phyloP scores from a whole-genome alignment of 2,888 invertebrate species.

The Lepetodrilus schrolli region DNA sequence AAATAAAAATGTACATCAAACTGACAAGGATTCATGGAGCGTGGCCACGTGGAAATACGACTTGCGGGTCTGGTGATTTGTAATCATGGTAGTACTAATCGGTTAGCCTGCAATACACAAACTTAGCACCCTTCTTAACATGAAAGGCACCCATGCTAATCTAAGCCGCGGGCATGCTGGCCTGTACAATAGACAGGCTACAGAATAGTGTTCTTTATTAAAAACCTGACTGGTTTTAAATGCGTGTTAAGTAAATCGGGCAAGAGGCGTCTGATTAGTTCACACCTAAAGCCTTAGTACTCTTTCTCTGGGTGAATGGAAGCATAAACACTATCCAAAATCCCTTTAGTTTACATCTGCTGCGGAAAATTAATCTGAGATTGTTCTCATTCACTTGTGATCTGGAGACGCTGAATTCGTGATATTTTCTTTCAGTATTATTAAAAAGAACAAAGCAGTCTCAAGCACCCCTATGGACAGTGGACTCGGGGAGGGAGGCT shows the following conservation, averaged over 20 bases:
- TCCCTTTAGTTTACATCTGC: constrained; percentile 19
- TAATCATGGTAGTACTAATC: constrained; percentile 3
- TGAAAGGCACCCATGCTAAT: constrained; percentile 9
- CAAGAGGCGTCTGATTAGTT: constrained; percentile 6
- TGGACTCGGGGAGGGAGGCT: background rate
- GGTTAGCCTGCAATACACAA: constrained; percentile 5
- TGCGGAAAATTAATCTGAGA: constrained; percentile 20
- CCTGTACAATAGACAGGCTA: constrained; percentile 2
- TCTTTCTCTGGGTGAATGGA: background rate
- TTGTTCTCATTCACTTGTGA: constrained; percentile 12
- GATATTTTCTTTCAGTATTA: constrained; percentile 12
- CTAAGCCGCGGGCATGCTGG: background rate
- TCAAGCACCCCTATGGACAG: background rate
- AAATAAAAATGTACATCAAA: background rate
- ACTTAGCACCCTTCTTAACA: constrained; percentile 17
- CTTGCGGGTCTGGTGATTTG: background rate
- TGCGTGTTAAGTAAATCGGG: constrained; percentile 6
- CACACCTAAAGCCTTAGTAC: constrained; percentile 6
- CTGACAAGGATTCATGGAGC: background rate
- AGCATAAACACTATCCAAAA: constrained; percentile 16
- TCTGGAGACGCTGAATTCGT: background rate
- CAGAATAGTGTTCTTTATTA: constrained; percentile 4
- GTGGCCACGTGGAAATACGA: background rate
- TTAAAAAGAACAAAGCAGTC: constrained; percentile 6
- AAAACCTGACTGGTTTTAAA: constrained; percentile 25